Base-by-base conservation (phyloP, 2,113 vertebrate species). In the Bujurquina vittata region DNA sequence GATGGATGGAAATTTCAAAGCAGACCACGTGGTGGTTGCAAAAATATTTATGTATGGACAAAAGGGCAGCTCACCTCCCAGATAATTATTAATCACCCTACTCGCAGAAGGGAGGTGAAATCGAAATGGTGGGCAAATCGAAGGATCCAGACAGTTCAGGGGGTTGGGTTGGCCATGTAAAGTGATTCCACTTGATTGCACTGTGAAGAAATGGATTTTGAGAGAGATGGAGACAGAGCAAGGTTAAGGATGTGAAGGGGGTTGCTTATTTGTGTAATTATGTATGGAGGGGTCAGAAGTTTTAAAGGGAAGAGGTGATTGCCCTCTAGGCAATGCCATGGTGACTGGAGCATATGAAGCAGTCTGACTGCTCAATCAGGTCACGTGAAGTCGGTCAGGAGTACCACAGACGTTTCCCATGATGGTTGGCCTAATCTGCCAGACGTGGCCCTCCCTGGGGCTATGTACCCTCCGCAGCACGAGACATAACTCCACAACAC, bases 371-470 rank as follows among this genome's bases (percentile, higher is more conserved):
- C 94, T 91, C 93, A 95, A 94, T 94, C 92, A 94, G 93, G 94
- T 94, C 94, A 94, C 81, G 54, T 93, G 94, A 95, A 95, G 91
- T 95, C 88, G 84, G 94, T 95, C 94, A 94, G 91, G 84, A 78
- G 84, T 22, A 46, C 67, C 60, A 15, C 90, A 92, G 93, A 93
- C 80, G 77, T 83, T 90, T 86, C 67, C 84, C 84, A 76, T 80
- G 87, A 93, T 73, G 87, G 79, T 85, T 33, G 84, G 61, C 77
- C 54, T 93, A 85, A 92, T 94, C 89, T 87, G 88, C 89, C 91
- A 88, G 90, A 91, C 89, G 33, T 59, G 61, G 22, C 18, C 80
- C 58, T 61, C 92, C 94, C 92, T 14, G 35, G 23, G 92, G 93
- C 80, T 29, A 35, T 15, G 54, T 31, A 84, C 69, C 78, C 86